phyloP scores from a whole-genome alignment of 2,888 invertebrate species.

The Rhaphigaster nebulosa region DNA sequence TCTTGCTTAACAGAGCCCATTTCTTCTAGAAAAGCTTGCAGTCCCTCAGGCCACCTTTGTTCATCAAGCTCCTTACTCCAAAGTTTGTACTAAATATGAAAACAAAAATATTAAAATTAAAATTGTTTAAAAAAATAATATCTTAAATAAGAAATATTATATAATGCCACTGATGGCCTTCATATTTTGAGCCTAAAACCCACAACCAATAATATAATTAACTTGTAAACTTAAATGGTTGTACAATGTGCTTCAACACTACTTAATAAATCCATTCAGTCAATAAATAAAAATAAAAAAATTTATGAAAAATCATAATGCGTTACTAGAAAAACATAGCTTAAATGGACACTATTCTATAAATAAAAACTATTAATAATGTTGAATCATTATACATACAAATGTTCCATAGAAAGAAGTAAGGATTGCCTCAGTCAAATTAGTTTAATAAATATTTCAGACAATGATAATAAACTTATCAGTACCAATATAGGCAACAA shows the following conservation, averaged over 20 bases:
- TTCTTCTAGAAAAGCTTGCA: constrained; percentile 82
- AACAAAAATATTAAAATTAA: constrained; percentile 11
- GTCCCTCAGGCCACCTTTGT: constrained; percentile 83
- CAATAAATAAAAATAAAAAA: not conserved
- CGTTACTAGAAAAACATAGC: not conserved
- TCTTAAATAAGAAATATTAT: not conserved
- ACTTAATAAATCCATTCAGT: too few relatives aligned
- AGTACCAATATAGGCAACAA: too few relatives aligned
- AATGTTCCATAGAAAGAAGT: not conserved
- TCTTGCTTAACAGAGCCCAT: constrained; percentile 81
- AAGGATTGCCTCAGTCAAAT: not conserved
- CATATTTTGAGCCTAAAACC: not conserved
- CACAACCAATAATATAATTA: not conserved
- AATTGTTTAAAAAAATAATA: not conserved
- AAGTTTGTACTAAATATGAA: constrained; percentile 78
- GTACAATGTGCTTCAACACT: too few relatives aligned
- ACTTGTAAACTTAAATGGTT: not conserved
- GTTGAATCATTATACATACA: not conserved
- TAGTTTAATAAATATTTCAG: too few relatives aligned
- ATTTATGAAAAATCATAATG: not conserved
- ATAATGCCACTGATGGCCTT: not conserved
- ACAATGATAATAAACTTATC: too few relatives aligned
- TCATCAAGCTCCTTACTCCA: constrained; percentile 87
- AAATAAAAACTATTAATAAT: not conserved
- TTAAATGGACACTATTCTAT: too few relatives aligned